A percentile compares a stretch with the other conserved stretches of the same genome.
Conservation (phyloP, 92 coral and sea anemone genomes). For the Micromussa lordhowensis region DNA sequence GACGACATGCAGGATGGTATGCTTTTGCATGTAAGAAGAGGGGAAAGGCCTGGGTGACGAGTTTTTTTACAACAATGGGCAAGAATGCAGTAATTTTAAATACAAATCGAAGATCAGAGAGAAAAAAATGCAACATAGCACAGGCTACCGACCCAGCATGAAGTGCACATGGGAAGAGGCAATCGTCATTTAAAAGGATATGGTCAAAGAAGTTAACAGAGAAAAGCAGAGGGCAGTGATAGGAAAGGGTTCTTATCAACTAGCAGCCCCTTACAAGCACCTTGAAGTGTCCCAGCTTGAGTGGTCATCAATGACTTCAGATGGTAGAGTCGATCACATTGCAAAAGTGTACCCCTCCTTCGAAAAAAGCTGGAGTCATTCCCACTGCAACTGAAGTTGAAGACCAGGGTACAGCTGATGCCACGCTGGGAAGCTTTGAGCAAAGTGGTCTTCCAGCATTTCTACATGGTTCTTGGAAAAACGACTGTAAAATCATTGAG, state of each 20-base stretch:
- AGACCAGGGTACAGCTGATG: background rate
- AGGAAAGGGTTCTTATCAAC: constrained; percentile 20
- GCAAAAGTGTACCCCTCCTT: background rate
- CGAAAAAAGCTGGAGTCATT: background rate
- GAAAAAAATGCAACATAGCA: background rate
- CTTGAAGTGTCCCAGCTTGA: constrained; percentile 5
- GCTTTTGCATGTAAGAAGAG: constrained; percentile 38
- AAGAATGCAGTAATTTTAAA: too few species aligned
- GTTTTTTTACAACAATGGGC: constrained; percentile 52
- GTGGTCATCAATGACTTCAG: constrained; percentile 27
- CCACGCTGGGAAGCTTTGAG: constrained; percentile 26
- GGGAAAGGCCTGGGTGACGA: constrained; percentile 43
- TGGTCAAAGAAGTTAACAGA: constrained; percentile 29
- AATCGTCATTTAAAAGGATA: constrained; percentile 23
- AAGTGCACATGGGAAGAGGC: constrained; percentile 52
- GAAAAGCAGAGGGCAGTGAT: constrained; percentile 37
- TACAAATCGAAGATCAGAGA: constrained; percentile 33
- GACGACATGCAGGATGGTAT: constrained; percentile 54
- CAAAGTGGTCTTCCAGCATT: constrained; percentile 38
- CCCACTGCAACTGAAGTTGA: background rate
- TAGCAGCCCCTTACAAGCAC: background rate
- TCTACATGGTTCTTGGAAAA: constrained; percentile 47
- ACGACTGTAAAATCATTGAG: constrained; percentile 45
- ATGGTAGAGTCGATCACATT: background rate
- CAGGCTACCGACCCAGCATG: constrained; percentile 36